phyloP scores from a whole-genome alignment of 2,797 vertebrate genomes.

The Girardinus metallicus region DNA sequence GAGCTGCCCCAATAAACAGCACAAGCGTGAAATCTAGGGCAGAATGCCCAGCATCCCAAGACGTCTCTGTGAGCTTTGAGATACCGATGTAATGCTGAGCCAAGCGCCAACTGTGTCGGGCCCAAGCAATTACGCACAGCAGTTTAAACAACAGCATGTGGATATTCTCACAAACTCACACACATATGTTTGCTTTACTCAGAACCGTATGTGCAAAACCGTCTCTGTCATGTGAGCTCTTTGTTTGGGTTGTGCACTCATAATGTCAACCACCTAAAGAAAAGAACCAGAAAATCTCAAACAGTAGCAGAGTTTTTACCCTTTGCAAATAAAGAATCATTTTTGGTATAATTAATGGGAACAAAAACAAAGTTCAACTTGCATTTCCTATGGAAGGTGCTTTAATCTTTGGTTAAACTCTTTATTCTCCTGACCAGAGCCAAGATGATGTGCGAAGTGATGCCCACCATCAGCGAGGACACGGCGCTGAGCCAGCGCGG shows the following conservation, averaged over 20 bases:
- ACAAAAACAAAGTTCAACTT: background rate
- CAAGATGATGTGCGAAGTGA: constrained; percentile 98
- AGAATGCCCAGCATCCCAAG: constrained; percentile 65
- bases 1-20: constrained; percentile 72
- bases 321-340: background rate
- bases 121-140: constrained; percentile 23
- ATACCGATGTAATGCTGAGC: constrained; percentile 51
- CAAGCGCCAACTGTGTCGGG: constrained; percentile 54
- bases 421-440: constrained; percentile 62
- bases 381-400: background rate
- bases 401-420: background rate
- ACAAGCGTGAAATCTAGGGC: constrained; percentile 76
- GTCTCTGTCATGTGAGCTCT: background rate
- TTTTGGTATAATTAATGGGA: background rate
- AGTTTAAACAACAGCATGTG: constrained; percentile 17
- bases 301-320: background rate
- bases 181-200: constrained; percentile 1
- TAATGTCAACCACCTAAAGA: background rate
- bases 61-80: constrained; percentile 65
- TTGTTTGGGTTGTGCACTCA: background rate
- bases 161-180: constrained; percentile 15
- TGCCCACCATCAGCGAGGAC: constrained; percentile 99
- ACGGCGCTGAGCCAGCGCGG: constrained; percentile 96
- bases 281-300: background rate
- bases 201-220: background rate